phyloP scores from a whole-genome alignment of 2,797 vertebrate genomes.

The Neopelma chrysocephalum region DNA sequence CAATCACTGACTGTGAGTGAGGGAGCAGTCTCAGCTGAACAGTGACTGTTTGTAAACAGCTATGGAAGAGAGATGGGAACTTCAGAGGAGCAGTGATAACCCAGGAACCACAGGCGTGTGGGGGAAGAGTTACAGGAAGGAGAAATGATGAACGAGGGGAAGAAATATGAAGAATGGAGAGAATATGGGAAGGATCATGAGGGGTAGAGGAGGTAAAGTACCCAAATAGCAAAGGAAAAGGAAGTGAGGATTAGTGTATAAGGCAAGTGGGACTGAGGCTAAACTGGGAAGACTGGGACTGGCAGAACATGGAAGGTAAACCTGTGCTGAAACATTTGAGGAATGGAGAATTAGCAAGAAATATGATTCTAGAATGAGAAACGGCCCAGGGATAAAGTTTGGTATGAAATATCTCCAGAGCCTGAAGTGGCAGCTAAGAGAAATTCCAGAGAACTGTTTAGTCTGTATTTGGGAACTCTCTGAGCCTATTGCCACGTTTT shows the following conservation, averaged over 20 bases:
- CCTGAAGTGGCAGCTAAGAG: neutral
- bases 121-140: neutral
- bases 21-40: neutral
- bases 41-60: neutral
- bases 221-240: neutral
- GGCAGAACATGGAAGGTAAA: neutral
- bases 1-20: neutral
- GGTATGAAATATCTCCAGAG: neutral
- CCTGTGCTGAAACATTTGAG: neutral
- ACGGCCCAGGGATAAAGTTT: neutral
- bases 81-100: neutral
- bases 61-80: neutral
- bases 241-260: neutral
- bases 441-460: neutral
- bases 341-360: neutral
- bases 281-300: neutral
- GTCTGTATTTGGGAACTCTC: neutral
- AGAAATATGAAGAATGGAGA: neutral
- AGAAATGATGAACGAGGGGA: neutral
- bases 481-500: neutral
- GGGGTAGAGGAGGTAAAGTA: neutral
- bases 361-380: neutral
- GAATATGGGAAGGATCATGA: neutral
- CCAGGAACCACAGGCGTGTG: fast-evolving
- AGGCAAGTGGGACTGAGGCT: neutral